Evolutionary conservation across 92 coral and sea anemone genomes (phyloP).

Genomic region (Siderastrea radians): DNA sequence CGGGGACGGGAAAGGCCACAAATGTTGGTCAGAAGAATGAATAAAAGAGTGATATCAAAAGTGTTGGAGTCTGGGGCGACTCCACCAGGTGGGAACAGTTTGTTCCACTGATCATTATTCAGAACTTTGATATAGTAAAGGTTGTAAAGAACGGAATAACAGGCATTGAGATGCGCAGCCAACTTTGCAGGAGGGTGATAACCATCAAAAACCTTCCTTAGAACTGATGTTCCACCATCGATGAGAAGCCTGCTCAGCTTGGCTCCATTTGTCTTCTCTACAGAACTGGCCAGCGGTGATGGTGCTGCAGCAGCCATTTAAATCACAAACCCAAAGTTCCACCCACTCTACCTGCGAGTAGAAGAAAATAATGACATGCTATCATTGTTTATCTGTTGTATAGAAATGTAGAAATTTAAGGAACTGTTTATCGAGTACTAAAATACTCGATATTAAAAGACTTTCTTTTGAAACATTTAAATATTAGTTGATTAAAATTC

Average conservation of each 20-base stretch:
- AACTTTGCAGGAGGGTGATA: slow-evolving; percentile 55
- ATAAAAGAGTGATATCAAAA: slow-evolving; percentile 73
- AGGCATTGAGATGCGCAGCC: background rate
- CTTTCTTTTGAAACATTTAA: too few relatives aligned
- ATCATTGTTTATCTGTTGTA: background rate
- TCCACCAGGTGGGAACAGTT: slow-evolving; percentile 74
- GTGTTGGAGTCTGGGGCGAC: slow-evolving; percentile 65
- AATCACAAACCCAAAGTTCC: background rate
- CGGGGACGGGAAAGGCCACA: slow-evolving; percentile 66
- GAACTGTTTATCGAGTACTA: background rate
- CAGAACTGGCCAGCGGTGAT: slow-evolving; percentile 37
- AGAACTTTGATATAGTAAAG: slow-evolving; percentile 38
- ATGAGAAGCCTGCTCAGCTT: slow-evolving; percentile 57
- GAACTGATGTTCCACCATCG: slow-evolving; percentile 55
- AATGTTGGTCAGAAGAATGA: slow-evolving; percentile 72
- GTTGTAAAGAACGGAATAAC: background rate
- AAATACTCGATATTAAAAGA: too few relatives aligned
- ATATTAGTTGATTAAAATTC: too few relatives aligned
- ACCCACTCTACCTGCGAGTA: background rate
- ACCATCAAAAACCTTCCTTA: slow-evolving; percentile 29
- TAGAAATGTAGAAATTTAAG: too few relatives aligned
- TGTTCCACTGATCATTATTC: slow-evolving; percentile 62
- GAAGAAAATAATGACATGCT: background rate
- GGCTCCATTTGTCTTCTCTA: slow-evolving; percentile 67
- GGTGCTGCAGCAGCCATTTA: slow-evolving; percentile 37